phyloP scores from a whole-genome alignment of 2,888 invertebrate genomes.

The Polyommatus icarus region DNA sequence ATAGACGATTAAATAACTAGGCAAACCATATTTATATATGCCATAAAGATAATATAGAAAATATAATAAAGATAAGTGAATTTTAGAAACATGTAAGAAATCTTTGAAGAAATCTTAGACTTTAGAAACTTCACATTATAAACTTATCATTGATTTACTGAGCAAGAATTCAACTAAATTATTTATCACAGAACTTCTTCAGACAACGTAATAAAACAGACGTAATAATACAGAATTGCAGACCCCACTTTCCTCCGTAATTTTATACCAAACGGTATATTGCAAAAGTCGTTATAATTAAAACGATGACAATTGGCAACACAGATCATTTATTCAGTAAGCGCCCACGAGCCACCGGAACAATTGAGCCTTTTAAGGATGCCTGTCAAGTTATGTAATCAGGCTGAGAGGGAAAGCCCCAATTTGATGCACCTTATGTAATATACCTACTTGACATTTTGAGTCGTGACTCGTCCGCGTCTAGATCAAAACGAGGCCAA shows the following conservation, averaged over 20 bases:
- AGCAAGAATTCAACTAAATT: no score
- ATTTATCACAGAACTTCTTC: no score
- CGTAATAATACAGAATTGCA: no score
- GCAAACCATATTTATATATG: neutral
- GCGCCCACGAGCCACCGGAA: conserved; percentile 24
- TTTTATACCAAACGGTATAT: neutral
- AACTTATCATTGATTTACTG: no score
- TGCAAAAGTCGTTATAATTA: neutral
- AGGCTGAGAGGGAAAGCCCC: conserved; percentile 24
- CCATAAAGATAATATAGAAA: neutral
- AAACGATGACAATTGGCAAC: conserved; percentile 1
- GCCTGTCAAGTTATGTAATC: conserved; percentile 16
- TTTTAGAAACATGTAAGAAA: no score
- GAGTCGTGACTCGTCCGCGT: conserved; percentile 16
- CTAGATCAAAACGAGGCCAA: conserved; percentile 20
- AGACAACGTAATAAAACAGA: no score
- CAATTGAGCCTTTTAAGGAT: conserved; percentile 20
- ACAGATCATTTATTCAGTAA: neutral
- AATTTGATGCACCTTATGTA: conserved; percentile 28
- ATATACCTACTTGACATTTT: conserved; percentile 24
- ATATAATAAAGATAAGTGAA: neutral
- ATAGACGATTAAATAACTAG: neutral
- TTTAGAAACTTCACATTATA: no score
- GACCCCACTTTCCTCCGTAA: no score
- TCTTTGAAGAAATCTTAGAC: no score